Base-by-base conservation (phyloP, 2,888 invertebrate species). In the Gastracanthus pulcherrimus region DNA sequence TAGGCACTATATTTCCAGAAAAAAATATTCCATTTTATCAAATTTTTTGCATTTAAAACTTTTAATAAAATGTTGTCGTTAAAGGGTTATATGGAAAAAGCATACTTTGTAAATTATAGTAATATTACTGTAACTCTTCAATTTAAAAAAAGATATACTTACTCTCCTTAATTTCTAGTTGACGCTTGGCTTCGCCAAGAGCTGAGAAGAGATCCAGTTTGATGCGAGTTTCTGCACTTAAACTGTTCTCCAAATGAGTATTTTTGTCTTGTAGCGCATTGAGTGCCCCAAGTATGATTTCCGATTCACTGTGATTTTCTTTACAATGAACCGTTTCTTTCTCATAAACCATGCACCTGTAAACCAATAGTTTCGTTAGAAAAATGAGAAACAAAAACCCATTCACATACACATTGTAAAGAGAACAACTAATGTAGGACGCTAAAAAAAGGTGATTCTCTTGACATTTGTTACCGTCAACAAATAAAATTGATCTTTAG, bases 181-280 rank as follows among this genome's bases (percentile, higher is more conserved):
- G 96, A 77, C 98, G 94, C 92, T 98, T 98, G 85, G 97, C 98
- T 91, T 98, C 98, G 48, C 98, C 98, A 74, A 99, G 95, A 85
- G 99, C 99, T 85, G 98, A 97, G 93, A 99, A 98, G 89, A 99
- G 95, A 93, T 99, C 99, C 88, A 99, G 95, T 93, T 99, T 99
- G 92, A 99, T 96, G 88, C 98, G 95, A 86, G 98, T 99, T 94
- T 99, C 99, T 67, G 98, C 97, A 84, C 97, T 98, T 86, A 99
- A 94, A 89, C 97, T 97, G 90, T 96, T 96, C 93, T 99, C 98
- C 87, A 99, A 94, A 91, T 98, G 98, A 88, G 95, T 92, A 90
- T 97, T 98, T 91, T 98, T 97, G 90, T 98, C 98, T 92, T 97
- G 96, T 93, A 98, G 94, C 84, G 96, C 95, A 70, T 94, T 94